phyloP scores from a whole-genome alignment of 2,888 invertebrate species.

The Crocallis elinguaria region DNA sequence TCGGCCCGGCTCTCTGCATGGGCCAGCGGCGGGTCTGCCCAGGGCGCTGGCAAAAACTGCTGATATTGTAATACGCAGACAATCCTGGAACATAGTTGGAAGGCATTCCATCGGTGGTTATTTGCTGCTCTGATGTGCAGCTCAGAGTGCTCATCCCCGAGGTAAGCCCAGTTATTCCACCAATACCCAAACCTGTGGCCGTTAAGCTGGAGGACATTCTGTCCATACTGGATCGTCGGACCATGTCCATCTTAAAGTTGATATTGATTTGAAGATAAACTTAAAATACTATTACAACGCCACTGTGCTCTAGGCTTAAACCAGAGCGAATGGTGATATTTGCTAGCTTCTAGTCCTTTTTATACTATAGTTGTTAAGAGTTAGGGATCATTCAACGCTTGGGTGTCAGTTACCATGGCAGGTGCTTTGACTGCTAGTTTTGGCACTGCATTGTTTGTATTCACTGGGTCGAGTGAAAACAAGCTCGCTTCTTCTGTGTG shows the following conservation, averaged over 20 bases:
- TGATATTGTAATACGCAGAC: conserved; percentile 80
- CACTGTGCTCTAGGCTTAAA: conserved; percentile 70
- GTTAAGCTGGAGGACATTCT: conserved; percentile 83
- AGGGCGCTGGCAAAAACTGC: conserved; percentile 81
- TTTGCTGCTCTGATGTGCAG: conserved; percentile 78
- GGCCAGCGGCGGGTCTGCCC: conserved; percentile 81
- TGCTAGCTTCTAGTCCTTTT: conserved; percentile 51
- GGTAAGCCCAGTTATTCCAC: conserved; percentile 76
- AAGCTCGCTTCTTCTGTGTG: conserved; percentile 41
- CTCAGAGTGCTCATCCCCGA: conserved; percentile 76
- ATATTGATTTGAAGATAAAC: conserved; percentile 35
- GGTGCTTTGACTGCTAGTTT: conserved; percentile 65
- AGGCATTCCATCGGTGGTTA: conserved; percentile 81
- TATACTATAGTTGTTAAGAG: conserved; percentile 57
- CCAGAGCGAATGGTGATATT: conserved; percentile 76
- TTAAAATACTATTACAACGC: conserved; percentile 55
- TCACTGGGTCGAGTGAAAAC: conserved; percentile 67
- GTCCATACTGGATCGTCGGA: conserved; percentile 78
- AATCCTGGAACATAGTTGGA: conserved; percentile 81
- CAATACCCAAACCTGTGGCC: conserved; percentile 81
- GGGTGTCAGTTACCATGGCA: conserved; percentile 68
- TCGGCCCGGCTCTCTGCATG: conserved; percentile 78
- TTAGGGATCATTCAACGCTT: conserved; percentile 67
- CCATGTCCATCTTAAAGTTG: conserved; percentile 67
- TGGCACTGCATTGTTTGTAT: conserved; percentile 62